These are phyloP conservation scores for Cosmopolites sordidus DNA, from an alignment of 2,888 invertebrate species.

Conservation along the genomic window DNA sequence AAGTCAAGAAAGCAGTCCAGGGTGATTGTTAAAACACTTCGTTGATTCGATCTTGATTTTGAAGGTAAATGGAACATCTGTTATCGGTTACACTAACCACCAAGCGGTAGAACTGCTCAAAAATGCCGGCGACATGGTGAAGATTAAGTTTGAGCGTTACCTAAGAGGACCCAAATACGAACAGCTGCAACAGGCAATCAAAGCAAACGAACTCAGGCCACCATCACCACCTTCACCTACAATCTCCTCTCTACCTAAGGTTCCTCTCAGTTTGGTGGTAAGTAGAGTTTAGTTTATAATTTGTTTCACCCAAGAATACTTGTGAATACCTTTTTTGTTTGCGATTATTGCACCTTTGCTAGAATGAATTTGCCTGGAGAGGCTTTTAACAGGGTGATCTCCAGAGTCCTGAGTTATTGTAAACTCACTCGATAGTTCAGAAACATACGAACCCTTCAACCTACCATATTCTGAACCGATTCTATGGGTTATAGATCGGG, in stretches of 20 bases:
- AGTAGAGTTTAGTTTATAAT: slow-evolving; percentile 27
- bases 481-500: no score
- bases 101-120: slow-evolving; percentile 85
- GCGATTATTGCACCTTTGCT: no score
- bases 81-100: slow-evolving; percentile 91
- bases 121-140: slow-evolving; percentile 72
- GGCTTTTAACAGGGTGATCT: no score
- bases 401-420: no score
- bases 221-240: slow-evolving; percentile 65
- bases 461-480: no score
- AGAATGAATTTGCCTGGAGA: no score
- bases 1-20: no score
- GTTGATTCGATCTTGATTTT: no score
- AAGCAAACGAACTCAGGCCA: slow-evolving; percentile 63
- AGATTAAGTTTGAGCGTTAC: slow-evolving; percentile 69
- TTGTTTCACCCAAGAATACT: not conserved
- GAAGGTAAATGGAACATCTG: slow-evolving; percentile 77
- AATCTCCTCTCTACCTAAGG: slow-evolving; percentile 68
- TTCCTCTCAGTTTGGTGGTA: slow-evolving; percentile 70
- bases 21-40: not conserved
- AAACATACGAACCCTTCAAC: no score
- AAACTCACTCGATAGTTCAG: no score
- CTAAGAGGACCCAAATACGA: slow-evolving; percentile 85
- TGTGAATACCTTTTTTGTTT: not conserved
- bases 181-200: slow-evolving; percentile 72